Evolutionary conservation across 35 echinoderm and acorn worm species (phyloP).

Genomic region (Heliocidaris tuberculata): DNA sequence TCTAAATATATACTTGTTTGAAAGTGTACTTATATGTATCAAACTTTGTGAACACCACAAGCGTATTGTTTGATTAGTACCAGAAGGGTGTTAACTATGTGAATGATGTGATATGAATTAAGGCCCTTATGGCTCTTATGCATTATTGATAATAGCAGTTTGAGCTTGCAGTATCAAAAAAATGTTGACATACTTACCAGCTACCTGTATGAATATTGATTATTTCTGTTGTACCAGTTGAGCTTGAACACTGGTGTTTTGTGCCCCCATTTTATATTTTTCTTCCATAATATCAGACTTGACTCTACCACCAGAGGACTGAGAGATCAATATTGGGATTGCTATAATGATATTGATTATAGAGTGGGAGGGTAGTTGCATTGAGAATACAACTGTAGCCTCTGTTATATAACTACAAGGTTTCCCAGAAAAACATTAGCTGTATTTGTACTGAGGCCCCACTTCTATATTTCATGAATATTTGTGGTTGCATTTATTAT

Average conservation of each 20-base stretch:
- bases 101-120: background rate
- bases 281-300: background rate
- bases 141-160: too few species aligned
- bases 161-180: too few species aligned
- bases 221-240: too few species aligned
- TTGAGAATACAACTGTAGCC: background rate
- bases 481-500: background rate
- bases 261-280: background rate
- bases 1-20: too few species aligned
- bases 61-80: too few species aligned
- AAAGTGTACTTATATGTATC: too few species aligned
- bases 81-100: too few species aligned
- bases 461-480: background rate
- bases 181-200: too few species aligned
- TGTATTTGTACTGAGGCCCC: background rate
- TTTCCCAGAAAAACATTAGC: background rate
- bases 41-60: too few species aligned
- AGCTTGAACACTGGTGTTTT: background rate
- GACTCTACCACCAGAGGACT: background rate
- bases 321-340: background rate
- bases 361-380: background rate
- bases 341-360: slow-evolving; percentile 8
- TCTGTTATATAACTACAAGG: background rate
- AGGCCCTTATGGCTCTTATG: too few species aligned
- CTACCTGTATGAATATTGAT: too few species aligned